Conservation (phyloP, 2,797 vertebrate species). For the Onychomys leucogaster region DNA sequence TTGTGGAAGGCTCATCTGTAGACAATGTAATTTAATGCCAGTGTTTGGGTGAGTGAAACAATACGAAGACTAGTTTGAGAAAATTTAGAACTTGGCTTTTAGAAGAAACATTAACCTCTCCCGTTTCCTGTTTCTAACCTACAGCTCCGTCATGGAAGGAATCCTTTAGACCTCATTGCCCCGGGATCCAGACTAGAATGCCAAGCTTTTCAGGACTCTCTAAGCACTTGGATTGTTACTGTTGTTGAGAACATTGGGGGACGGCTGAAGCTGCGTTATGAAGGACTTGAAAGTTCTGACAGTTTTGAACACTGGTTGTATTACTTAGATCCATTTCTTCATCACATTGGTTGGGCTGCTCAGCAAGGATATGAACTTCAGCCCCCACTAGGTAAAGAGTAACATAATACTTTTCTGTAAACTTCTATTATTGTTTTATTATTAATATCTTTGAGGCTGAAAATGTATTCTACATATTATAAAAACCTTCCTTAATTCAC, state of each 20-base stretch:
- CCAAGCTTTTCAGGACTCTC: constrained; percentile 90
- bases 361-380: constrained; percentile 92
- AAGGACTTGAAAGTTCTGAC: constrained; percentile 92
- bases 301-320: constrained; percentile 93
- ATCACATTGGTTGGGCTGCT: constrained; percentile 96
- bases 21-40: constrained; percentile 1
- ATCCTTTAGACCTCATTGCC: constrained; percentile 95
- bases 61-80: constrained; percentile 50
- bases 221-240: constrained; percentile 93
- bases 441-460: constrained; percentile 20
- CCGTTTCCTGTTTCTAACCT: constrained; percentile 39
- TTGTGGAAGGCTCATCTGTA: background rate
- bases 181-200: constrained; percentile 94
- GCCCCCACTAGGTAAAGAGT: constrained; percentile 92
- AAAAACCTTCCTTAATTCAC: constrained; percentile 39
- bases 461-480: background rate
- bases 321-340: constrained; percentile 96
- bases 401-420: constrained; percentile 33
- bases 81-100: constrained; percentile 42
- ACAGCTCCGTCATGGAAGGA: constrained; percentile 95
- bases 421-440: background rate
- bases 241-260: constrained; percentile 96
- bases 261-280: constrained; percentile 92
- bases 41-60: constrained; percentile 45
- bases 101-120: constrained; percentile 23